Conservation (phyloP, 2,113 vertebrate species). For the Phyllostomus discolor region DNA sequence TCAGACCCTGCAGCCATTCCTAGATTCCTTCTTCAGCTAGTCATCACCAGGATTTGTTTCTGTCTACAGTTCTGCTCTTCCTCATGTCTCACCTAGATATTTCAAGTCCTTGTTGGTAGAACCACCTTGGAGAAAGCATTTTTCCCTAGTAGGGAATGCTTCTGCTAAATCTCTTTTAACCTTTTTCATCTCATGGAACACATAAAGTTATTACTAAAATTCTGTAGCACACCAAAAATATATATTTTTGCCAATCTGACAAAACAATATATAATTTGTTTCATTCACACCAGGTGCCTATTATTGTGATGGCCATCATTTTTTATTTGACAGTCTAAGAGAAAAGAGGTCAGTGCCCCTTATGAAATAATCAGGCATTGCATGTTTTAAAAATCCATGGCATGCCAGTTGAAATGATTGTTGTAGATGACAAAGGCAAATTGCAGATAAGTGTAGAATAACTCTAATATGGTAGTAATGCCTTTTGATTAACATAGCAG, state of each 20-base stretch:
- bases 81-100: not conserved
- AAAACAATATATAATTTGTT: no score
- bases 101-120: not conserved
- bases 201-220: no score
- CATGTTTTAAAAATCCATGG: no score
- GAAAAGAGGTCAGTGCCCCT: no score
- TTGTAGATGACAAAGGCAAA: not conserved
- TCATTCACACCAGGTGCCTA: not conserved
- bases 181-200: no score
- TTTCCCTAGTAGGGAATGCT: not conserved
- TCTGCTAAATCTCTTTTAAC: not conserved
- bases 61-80: not conserved
- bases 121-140: not conserved
- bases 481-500: slow-evolving; percentile 37
- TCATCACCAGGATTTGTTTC: not conserved
- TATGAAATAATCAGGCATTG: no score
- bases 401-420: no score
- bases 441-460: not conserved
- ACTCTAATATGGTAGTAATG: not conserved
- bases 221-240: no score
- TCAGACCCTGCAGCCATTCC: not conserved
- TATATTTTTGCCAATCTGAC: no score
- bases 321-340: no score
- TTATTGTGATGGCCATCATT: no score
- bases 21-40: not conserved